Evolutionary conservation across 2,888 invertebrate genomes (phyloP).

Genomic region (Venustoraphidia nigricollis): DNA sequence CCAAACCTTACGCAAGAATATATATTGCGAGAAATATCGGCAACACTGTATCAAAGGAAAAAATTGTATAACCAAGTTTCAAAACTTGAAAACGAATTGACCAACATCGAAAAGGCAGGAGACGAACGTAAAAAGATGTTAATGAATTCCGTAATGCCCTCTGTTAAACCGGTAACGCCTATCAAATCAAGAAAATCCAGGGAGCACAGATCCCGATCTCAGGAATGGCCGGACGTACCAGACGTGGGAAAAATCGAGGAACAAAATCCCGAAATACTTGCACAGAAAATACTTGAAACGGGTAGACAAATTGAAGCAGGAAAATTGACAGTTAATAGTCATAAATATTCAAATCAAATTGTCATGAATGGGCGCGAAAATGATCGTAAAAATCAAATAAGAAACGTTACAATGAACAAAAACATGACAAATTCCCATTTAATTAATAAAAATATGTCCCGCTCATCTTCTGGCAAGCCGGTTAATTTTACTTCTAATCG

Average conservation of each 20-base stretch:
- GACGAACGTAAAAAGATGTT: slow-evolving; percentile 41
- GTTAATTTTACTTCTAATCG: slow-evolving; percentile 2
- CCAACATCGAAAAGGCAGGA: slow-evolving; percentile 52
- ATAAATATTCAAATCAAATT: slow-evolving; percentile 9
- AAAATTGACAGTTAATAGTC: slow-evolving; percentile 32
- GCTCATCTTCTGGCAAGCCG: too few relatives aligned
- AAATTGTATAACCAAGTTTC: slow-evolving; percentile 68
- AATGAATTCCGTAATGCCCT: slow-evolving; percentile 22
- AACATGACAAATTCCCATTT: too few relatives aligned
- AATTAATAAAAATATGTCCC: too few relatives aligned
- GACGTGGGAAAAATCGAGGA: slow-evolving; percentile 83
- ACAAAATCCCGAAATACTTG: slow-evolving; percentile 78
- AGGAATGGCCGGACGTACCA: slow-evolving; percentile 85
- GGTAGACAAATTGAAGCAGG: slow-evolving; percentile 81
- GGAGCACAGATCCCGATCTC: slow-evolving; percentile 64
- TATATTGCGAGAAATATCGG: slow-evolving; percentile 73
- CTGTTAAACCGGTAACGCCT: slow-evolving; percentile 15
- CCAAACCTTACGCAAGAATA: slow-evolving; percentile 62
- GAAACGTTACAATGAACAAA: too few relatives aligned
- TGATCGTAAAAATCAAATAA: too few relatives aligned
- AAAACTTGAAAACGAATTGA: slow-evolving; percentile 63
- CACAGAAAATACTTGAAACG: slow-evolving; percentile 79
- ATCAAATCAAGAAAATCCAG: slow-evolving; percentile 41
- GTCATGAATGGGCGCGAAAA: too few relatives aligned
- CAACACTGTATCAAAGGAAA: slow-evolving; percentile 69